Evolutionary conservation across 2,797 vertebrate species (phyloP).

Genomic region (Microchirus variegatus): DNA sequence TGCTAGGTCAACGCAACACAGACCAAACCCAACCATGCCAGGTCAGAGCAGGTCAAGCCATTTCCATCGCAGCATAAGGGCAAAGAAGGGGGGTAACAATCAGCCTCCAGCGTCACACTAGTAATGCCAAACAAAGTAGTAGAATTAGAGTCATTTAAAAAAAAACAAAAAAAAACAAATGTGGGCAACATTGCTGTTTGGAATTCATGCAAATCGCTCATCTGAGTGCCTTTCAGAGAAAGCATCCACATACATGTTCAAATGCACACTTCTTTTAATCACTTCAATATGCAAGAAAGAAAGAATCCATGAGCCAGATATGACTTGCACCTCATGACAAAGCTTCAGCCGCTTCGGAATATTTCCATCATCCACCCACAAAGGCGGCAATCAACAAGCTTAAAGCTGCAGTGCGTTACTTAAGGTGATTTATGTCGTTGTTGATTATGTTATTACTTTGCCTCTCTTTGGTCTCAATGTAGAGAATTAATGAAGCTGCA

Average conservation of each 20-base stretch:
- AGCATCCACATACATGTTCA: slow-evolving; percentile 8
- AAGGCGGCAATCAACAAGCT: not conserved
- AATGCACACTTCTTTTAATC: not conserved
- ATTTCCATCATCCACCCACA: not conserved
- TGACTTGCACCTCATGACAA: slow-evolving; percentile 7
- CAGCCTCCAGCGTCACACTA: slow-evolving; percentile 72
- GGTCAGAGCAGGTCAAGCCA: slow-evolving; percentile 60
- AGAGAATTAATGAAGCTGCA: too few relatives aligned
- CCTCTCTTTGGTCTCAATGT: too few relatives aligned
- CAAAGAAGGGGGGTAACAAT: slow-evolving; percentile 78
- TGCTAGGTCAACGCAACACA: slow-evolving; percentile 71
- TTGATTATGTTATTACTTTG: too few relatives aligned
- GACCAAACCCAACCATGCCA: slow-evolving; percentile 75
- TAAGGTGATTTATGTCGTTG: too few relatives aligned
- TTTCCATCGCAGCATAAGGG: slow-evolving; percentile 82
- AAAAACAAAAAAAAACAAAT: not conserved
- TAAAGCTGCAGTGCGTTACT: not conserved
- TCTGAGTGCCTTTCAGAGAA: not conserved
- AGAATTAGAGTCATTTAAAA: slow-evolving; percentile 43
- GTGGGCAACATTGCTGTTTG: slow-evolving; percentile 1
- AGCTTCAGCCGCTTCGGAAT: slow-evolving; percentile 2
- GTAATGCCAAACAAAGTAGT: slow-evolving; percentile 65
- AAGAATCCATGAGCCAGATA: too few relatives aligned
- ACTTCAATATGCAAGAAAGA: not conserved
- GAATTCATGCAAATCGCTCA: not conserved